A percentile compares a stretch with the other conserved stretches of the same genome.
Evolutionary conservation across 2,797 vertebrate genomes (phyloP).

Genomic region (Chrysocyon brachyurus): DNA sequence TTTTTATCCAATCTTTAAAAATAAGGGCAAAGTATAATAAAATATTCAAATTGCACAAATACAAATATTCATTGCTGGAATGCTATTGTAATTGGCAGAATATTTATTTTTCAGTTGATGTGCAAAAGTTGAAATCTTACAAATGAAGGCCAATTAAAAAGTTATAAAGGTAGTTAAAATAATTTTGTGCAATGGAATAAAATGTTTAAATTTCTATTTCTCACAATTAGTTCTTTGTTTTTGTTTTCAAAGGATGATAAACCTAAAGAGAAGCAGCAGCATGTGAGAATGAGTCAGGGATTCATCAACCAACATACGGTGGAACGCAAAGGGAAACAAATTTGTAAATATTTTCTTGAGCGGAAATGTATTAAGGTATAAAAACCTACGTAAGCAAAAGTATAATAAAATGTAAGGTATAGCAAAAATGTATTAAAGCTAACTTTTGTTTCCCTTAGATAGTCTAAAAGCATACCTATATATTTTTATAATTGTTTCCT

Average conservation of each 20-base stretch:
- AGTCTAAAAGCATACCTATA: not conserved
- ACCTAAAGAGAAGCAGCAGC: conserved; percentile 91
- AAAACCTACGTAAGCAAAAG: conserved; percentile 45
- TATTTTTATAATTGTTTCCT: not conserved
- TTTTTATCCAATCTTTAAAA: conserved; percentile 13
- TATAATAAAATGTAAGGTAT: not conserved
- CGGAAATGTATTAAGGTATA: conserved; percentile 98
- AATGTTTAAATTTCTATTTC: conserved; percentile 15
- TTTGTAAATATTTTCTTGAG: conserved; percentile 99
- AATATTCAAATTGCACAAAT: not conserved
- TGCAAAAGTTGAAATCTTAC: not conserved
- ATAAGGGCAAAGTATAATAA: not conserved
- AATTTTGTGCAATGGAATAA: conserved; percentile 52
- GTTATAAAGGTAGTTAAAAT: conserved; percentile 52
- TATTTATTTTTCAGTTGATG: conserved; percentile 1
- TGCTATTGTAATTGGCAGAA: conserved; percentile 25
- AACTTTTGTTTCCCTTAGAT: not conserved
- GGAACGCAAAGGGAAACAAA: conserved; percentile 97
- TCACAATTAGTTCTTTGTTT: conserved; percentile 28
- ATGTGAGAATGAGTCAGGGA: conserved; percentile 97
- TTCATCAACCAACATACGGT: conserved; percentile 98
- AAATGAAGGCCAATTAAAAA: not conserved
- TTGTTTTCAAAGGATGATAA: conserved; percentile 91
- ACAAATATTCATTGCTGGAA: not conserved
- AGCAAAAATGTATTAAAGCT: not conserved